Conservation (phyloP, 2,888 invertebrate species). For the Crematogaster levior region DNA sequence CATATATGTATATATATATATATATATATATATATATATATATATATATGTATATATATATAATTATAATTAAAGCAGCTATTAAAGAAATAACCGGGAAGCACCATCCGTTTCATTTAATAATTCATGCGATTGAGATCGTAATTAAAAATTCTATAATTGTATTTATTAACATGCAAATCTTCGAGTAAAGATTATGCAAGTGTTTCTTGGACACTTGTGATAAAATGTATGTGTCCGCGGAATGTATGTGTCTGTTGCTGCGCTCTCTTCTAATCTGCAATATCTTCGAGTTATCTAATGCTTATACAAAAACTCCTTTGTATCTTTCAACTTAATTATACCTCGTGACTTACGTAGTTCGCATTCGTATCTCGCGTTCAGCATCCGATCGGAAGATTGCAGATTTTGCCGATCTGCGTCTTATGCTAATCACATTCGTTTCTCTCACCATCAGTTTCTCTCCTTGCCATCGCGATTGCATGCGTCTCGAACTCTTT, state of each 20-base stretch:
- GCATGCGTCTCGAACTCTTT: conserved; percentile 47
- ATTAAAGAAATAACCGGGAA: not conserved
- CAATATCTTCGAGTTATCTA: conserved; percentile 29
- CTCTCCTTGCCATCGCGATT: conserved; percentile 35
- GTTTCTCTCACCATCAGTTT: conserved; percentile 61
- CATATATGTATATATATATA: no score
- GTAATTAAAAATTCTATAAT: not conserved
- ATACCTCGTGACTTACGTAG: conserved; percentile 49
- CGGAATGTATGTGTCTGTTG: not conserved
- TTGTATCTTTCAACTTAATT: conserved; percentile 31
- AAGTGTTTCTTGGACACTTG: conserved; percentile 1
- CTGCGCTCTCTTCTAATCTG: not conserved
- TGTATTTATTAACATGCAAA: not conserved
- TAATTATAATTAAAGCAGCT: not conserved
- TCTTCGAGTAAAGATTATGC: not conserved
- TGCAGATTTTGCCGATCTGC: conserved; percentile 16
- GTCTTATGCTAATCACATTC: conserved; percentile 10
- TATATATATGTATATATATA: not conserved
- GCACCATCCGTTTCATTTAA: not conserved
- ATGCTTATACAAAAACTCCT: conserved; percentile 7
- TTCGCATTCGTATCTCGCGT: not conserved
- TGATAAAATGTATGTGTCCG: conserved; percentile 14
- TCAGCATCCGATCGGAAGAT: not conserved
- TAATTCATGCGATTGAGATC: not conserved
- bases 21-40: not conserved